These are phyloP conservation scores for Cephalopterus ornatus DNA, from an alignment of 2,113 vertebrate genomes.

Conservation along the genomic window DNA sequence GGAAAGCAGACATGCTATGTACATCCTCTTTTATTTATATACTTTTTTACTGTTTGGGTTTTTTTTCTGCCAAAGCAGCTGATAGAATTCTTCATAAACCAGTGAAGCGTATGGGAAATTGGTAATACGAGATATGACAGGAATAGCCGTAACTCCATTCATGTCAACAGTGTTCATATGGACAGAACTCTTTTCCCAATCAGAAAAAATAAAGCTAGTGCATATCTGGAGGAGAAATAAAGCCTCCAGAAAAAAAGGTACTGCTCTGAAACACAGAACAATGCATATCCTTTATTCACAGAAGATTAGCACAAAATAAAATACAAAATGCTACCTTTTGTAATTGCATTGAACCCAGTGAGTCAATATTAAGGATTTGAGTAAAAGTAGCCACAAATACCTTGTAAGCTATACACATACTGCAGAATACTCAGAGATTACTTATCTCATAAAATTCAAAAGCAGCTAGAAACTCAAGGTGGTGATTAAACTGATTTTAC, in stretches of 20 bases:
- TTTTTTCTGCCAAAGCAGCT: neutral
- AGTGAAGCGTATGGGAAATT: conserved; percentile 23
- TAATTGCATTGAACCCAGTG: neutral
- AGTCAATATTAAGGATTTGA: neutral
- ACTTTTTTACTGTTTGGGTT: neutral
- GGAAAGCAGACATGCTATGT: neutral
- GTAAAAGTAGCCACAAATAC: conserved; percentile 29
- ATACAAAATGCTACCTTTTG: neutral
- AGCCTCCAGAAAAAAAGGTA: conserved; percentile 3
- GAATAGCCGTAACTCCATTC: neutral
- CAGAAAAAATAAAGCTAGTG: conserved; percentile 35
- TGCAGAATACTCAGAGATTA: conserved; percentile 22
- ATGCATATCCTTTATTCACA: neutral
- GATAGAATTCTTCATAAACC: conserved; percentile 13
- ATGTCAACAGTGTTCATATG: neutral
- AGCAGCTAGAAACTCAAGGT: neutral
- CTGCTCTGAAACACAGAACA: neutral
- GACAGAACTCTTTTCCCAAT: conserved; percentile 10
- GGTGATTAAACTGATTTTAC: conserved; percentile 20
- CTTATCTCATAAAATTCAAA: conserved; percentile 21
- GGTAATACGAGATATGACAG: conserved; percentile 36
- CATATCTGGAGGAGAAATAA: conserved; percentile 1
- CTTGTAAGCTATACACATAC: neutral
- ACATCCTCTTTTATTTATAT: neutral
- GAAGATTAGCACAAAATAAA: neutral